Evolutionary conservation across 2,888 invertebrate genomes (phyloP), one percentile per base, ranked within the genome.

Genomic region (Diploptera punctata): DNA sequence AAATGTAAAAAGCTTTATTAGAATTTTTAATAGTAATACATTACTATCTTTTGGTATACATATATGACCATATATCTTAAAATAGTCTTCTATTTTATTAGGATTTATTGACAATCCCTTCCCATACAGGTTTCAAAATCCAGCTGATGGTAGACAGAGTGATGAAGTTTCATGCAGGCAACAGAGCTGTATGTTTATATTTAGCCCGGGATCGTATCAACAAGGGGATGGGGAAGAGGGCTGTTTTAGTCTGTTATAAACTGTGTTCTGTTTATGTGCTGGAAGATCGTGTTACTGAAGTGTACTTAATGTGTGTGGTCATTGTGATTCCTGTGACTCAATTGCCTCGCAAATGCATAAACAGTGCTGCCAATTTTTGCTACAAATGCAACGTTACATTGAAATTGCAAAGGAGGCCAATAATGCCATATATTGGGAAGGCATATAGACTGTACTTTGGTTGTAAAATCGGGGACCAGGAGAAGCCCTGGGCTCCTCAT

Each of bases 71-170:
- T n/a, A n/a, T 38, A 38, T 38, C 5, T 52, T 52, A n/a, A 52
- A 18, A 2, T 18, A 3, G 1, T n/a, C 13, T 52, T 52, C 13
- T 52, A 5, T 3, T 52, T 52, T 2, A 52, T 52, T 52, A 19
- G 52, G 9, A 52, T 52, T 52, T 19, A 5, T 52, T 52, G 52
- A n/a, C 52, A 52, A 52, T 52, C 1, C 52, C 52, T 52, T 52
- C 52, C 52, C 52, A 52, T 5, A n/a, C 18, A 52, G 52, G 52
- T 19, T 52, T 3, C 7, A 18, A 52, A 52, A 1, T 5, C 19
- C 1, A 7, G 16, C 52, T 52, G 52, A 52, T n/a, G 52, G 52
- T 52, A 52, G 3, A 52, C 49, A 49, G 49, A 49, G 49, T 49
- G n/a, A n/a, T 49, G n/a, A 49, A 49, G 38, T 38, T 38, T 38